These are phyloP conservation scores for Actinemys pallida DNA, from an alignment of 2,113 vertebrate genomes.

Conservation along the genomic window DNA sequence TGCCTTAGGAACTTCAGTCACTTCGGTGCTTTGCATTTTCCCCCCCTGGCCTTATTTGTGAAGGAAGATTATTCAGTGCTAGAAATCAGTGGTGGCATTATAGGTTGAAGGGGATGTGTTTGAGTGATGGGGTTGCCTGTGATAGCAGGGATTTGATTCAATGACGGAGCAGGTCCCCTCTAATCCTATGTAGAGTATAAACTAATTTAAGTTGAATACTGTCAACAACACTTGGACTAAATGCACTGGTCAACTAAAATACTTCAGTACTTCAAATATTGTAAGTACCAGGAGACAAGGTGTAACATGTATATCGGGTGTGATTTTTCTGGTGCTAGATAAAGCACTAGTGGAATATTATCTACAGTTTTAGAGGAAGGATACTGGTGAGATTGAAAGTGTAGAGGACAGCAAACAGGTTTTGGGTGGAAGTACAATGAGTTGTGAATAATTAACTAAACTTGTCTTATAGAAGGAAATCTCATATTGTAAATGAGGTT, in stretches of 20 bases:
- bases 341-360: neutral
- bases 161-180: neutral
- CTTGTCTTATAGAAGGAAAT: neutral
- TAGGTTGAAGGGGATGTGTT: neutral
- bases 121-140: neutral
- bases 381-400: neutral
- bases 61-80: neutral
- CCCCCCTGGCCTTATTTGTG: neutral
- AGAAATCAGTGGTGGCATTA: neutral
- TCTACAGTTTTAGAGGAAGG: neutral
- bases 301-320: neutral
- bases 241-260: neutral
- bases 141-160: neutral
- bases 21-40: neutral
- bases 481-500: neutral
- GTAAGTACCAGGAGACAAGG: neutral
- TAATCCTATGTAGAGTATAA: neutral
- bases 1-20: neutral
- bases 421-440: neutral
- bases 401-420: neutral
- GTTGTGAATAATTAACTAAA: neutral
- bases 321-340: neutral
- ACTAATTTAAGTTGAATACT: neutral
- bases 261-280: neutral
- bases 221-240: neutral